Evolutionary conservation across 2,113 vertebrate genomes (phyloP), one percentile per base, ranked within the genome.

Genomic region (Prietella phreatophila): DNA sequence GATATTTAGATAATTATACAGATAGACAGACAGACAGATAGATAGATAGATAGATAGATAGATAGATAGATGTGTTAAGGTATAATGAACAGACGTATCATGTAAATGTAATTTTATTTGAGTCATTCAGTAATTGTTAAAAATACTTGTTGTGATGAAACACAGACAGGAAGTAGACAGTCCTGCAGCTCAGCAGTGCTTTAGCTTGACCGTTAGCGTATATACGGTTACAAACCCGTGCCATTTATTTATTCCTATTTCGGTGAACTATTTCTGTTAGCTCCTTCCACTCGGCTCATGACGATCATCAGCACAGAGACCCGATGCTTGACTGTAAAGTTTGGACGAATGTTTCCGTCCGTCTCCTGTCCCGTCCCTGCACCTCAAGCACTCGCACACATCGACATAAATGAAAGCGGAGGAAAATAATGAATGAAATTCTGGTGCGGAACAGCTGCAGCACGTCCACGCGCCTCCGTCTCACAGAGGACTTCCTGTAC

Each of bases 401-500:
- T 27, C 22, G 0, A 13, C 10, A 7, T 73, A 13, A 10, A 75
- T 0, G 36, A 73, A n/a, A 2, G 36, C 9, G 0, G 15, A 25
- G 39, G n/a, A 75, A 53, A 78, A 78, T 14, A 78, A 78, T 0
- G 10, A 60, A 60, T 10, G 39, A 60, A 61, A 82, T 33, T 15
- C 10, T 2, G 13, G 30, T 3, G 30, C 14, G 25, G 71, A 75
- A 47, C 8, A 76, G 36, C 67, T 20, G 67, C 30, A 71, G 2
- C 30, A 36, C 67, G 39, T 27, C 73, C 39, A 27, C 39, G 39
- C 5, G 39, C 39, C 22, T 6, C 25, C 3, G 50, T 67, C 63
- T 82, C 79, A 36, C 80, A 13, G 58, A 84, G 42, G 63, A 53
- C 58, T 84, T 84, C n/a, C 9, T 84, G 73, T 67, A 47, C 30